A percentile compares a stretch with the other conserved stretches of the same genome.
Conservation (phyloP, 2,888 invertebrate species). For the Scrobipalpa costella region DNA sequence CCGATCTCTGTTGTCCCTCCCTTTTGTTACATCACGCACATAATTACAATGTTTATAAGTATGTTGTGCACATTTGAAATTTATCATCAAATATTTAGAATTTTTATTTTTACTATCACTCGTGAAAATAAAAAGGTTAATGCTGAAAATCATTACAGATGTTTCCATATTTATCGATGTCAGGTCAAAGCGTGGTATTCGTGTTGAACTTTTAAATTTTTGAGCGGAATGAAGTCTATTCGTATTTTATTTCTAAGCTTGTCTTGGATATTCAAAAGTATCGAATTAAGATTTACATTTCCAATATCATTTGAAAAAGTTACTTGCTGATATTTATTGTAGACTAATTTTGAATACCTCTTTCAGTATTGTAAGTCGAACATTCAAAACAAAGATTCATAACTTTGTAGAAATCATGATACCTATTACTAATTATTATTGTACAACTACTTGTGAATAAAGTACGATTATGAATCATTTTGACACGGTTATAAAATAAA, state of each 20-base stretch:
- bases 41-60: not conserved
- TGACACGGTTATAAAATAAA: too few relatives aligned
- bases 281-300: not conserved
- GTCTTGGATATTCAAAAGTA: not conserved
- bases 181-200: not conserved
- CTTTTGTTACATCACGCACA: constrained; percentile 9
- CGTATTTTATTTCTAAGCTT: not conserved
- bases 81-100: too few relatives aligned
- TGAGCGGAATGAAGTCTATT: not conserved
- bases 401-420: too few relatives aligned
- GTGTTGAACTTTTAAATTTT: not conserved
- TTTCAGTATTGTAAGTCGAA: too few relatives aligned
- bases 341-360: too few relatives aligned
- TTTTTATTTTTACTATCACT: too few relatives aligned
- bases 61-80: too few relatives aligned
- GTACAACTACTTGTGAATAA: too few relatives aligned
- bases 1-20: constrained; percentile 14
- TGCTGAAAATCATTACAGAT: not conserved
- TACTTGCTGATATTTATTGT: not conserved
- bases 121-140: not conserved
- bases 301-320: not conserved
- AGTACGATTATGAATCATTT: too few relatives aligned
- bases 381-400: too few relatives aligned
- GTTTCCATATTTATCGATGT: not conserved
- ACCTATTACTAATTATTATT: too few relatives aligned